Evolutionary conservation across 2,113 vertebrate species (phyloP).

Genomic region (Formicarius rufipectus): DNA sequence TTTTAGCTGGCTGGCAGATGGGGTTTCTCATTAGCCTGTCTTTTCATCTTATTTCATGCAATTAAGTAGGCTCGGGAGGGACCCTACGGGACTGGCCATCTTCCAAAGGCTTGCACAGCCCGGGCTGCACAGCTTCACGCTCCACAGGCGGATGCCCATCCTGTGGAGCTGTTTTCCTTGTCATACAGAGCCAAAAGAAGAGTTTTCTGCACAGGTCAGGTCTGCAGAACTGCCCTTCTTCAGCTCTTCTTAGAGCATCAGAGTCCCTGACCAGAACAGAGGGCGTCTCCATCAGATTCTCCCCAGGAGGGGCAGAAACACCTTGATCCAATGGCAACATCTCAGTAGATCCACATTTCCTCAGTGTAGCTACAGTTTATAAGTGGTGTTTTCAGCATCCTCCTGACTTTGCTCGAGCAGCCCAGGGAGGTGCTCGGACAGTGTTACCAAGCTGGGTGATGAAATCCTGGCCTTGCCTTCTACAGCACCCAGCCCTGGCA

Average conservation of each 20-base stretch:
- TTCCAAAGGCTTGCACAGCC: background rate
- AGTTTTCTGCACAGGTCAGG: rapidly evolving
- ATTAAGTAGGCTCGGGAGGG: conserved; percentile 48
- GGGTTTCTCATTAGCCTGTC: conserved; percentile 60
- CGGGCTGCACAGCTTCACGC: rapidly evolving
- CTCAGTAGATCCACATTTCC: rapidly evolving
- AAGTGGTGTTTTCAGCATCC: rapidly evolving
- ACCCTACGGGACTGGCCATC: background rate
- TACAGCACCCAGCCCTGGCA: rapidly evolving
- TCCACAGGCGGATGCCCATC: rapidly evolving
- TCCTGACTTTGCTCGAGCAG: background rate
- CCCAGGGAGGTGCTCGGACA: rapidly evolving
- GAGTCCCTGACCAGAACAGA: background rate
- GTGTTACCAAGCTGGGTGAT: rapidly evolving
- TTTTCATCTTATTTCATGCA: conserved; percentile 47
- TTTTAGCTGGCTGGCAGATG: conserved; percentile 58
- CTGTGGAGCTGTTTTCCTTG: rapidly evolving
- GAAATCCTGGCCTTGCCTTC: background rate
- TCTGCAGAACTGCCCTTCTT: background rate
- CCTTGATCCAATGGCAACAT: no score
- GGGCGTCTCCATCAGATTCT: background rate
- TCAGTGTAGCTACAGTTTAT: rapidly evolving
- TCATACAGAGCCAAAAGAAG: rapidly evolving
- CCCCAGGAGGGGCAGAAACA: background rate
- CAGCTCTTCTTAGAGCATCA: background rate